Conservation (phyloP, 2,113 vertebrate species). For the Cyanistes caeruleus region DNA sequence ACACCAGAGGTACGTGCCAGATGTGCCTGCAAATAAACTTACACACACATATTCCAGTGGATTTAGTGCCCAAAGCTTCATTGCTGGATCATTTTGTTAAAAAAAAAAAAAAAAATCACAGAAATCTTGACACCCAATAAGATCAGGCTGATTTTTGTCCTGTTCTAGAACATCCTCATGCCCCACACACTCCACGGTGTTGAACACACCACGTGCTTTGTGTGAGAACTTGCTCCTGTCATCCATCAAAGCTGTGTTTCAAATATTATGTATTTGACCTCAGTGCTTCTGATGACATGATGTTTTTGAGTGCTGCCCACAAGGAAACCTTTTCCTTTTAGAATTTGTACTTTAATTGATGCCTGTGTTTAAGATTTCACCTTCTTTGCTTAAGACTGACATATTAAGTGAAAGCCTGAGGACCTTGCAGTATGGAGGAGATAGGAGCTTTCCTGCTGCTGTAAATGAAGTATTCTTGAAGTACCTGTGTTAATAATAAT, state of each 20-base stretch:
- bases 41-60: neutral
- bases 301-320: neutral
- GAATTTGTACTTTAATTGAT: neutral
- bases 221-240: neutral
- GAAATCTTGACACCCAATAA: neutral
- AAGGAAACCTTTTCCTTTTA: neutral
- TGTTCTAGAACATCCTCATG: neutral
- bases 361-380: neutral
- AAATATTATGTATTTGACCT: neutral
- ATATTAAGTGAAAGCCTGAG: conserved; percentile 6
- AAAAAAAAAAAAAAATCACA: neutral
- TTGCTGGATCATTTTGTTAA: neutral
- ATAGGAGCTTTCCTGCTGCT: conserved; percentile 26
- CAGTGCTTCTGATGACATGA: neutral
- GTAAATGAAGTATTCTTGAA: conserved; percentile 9
- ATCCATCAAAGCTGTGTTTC: neutral
- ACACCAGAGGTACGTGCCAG: conserved; percentile 76
- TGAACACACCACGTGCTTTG: neutral
- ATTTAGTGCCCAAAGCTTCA: neutral
- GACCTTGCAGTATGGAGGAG: neutral
- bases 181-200: rapidly evolving
- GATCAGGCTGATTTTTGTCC: neutral
- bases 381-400: conserved; percentile 9
- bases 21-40: neutral
- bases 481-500: conserved; percentile 33